A percentile compares a stretch with the other conserved stretches of the same genome.
These are phyloP conservation scores for Crocodylus rhombifer DNA, from an alignment of 2,797 vertebrate genomes.

Conservation along the genomic window DNA sequence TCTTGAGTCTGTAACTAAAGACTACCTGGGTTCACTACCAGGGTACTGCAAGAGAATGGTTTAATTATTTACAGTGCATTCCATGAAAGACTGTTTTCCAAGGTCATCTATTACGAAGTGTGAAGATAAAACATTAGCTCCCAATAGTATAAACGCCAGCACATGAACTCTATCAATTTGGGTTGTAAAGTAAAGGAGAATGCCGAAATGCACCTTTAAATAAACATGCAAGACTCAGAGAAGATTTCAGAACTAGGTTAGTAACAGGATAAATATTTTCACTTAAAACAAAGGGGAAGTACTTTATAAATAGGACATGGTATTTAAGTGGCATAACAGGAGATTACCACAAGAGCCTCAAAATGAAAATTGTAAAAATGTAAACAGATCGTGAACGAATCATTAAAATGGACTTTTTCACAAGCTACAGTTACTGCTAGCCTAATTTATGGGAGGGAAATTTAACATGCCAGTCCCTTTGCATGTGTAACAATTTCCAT, in stretches of 20 bases:
- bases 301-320: neutral
- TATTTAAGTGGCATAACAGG: neutral
- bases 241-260: neutral
- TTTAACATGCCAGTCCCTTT: neutral
- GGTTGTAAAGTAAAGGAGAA: neutral
- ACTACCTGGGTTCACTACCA: neutral
- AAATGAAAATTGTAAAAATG: neutral
- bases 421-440: neutral
- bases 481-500: no score
- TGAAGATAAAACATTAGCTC: conserved; percentile 13
- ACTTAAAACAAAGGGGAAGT: neutral
- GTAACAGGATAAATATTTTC: neutral
- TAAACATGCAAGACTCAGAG: neutral
- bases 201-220: neutral
- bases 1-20: neutral
- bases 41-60: neutral
- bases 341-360: neutral
- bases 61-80: conserved; percentile 73
- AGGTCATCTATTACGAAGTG: conserved; percentile 57
- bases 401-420: fast-evolving
- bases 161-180: neutral
- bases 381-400: fast-evolving
- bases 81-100: neutral
- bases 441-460: fast-evolving
- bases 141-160: neutral